phyloP scores from a whole-genome alignment of 2,797 vertebrate species.

The Cygnus olor region DNA sequence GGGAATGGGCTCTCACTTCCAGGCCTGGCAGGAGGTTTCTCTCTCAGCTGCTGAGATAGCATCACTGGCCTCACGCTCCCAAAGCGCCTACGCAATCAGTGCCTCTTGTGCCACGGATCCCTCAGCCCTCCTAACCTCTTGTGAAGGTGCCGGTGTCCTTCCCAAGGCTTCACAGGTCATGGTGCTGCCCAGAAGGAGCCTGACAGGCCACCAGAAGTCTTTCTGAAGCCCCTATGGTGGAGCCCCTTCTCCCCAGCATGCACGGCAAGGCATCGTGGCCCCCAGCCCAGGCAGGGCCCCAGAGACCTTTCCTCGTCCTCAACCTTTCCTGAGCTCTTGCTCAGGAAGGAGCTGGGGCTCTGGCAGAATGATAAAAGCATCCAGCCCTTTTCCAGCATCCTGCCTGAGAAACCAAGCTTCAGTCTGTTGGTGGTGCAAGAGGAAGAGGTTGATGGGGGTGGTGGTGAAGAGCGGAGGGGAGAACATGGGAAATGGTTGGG shows the following conservation, averaged over 20 bases:
- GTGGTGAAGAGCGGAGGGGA: neutral
- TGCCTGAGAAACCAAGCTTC: neutral
- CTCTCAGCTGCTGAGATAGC: neutral
- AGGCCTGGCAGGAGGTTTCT: neutral
- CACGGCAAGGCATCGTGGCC: neutral
- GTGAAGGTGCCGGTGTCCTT: neutral
- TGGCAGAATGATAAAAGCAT: neutral
- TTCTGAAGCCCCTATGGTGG: neutral
- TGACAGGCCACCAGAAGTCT: neutral
- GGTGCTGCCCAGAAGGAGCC: neutral
- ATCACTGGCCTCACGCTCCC: neutral
- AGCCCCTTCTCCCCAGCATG: neutral
- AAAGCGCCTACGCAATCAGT: neutral
- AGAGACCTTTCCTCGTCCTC: accelerated
- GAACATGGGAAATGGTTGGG: neutral
- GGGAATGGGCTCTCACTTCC: neutral
- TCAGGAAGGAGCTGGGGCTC: neutral
- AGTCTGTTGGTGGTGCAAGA: neutral
- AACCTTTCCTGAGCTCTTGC: neutral
- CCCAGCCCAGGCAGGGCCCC: neutral
- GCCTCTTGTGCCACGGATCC: neutral
- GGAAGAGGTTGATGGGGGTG: neutral
- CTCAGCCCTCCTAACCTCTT: neutral
- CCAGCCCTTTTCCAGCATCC: neutral
- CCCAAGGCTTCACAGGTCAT: neutral